These are phyloP conservation scores for Nestor notabilis DNA, from an alignment of 2,113 vertebrate species.

Conservation along the genomic window DNA sequence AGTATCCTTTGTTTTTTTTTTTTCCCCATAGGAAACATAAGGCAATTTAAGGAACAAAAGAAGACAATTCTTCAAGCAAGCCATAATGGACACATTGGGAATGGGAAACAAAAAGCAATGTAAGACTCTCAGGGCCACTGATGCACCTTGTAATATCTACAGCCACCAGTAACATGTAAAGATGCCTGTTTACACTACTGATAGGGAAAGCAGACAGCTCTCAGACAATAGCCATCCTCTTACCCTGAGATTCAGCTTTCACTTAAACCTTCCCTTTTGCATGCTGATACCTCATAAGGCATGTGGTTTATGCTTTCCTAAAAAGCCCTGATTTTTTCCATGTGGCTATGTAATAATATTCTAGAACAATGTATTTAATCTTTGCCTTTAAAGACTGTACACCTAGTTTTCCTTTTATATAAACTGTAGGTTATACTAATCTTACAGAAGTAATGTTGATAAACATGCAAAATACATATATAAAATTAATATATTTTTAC, in stretches of 20 bases:
- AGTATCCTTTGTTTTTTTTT: neutral
- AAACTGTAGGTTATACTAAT: neutral
- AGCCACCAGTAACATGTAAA: neutral
- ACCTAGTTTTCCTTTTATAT: neutral
- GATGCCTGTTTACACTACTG: neutral
- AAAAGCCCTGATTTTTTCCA: neutral
- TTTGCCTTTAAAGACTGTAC: neutral
- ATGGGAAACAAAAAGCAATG: constrained; percentile 41
- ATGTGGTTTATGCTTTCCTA: neutral
- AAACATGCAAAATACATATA: neutral
- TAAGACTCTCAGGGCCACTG: neutral
- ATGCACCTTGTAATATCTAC: neutral
- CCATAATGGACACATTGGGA: neutral
- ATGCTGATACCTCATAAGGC: neutral
- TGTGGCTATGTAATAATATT: neutral
- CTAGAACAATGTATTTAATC: neutral
- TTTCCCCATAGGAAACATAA: neutral
- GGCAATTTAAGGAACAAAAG: neutral
- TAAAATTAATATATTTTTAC: neutral
- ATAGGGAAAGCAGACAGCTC: neutral
- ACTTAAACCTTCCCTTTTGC: neutral
- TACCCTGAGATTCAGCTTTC: neutral
- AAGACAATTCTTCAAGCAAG: constrained; percentile 1
- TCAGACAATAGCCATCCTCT: neutral
- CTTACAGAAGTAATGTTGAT: neutral